Base-by-base conservation (phyloP, 2,797 vertebrate genomes). In the Eurystomus glaucurus region DNA sequence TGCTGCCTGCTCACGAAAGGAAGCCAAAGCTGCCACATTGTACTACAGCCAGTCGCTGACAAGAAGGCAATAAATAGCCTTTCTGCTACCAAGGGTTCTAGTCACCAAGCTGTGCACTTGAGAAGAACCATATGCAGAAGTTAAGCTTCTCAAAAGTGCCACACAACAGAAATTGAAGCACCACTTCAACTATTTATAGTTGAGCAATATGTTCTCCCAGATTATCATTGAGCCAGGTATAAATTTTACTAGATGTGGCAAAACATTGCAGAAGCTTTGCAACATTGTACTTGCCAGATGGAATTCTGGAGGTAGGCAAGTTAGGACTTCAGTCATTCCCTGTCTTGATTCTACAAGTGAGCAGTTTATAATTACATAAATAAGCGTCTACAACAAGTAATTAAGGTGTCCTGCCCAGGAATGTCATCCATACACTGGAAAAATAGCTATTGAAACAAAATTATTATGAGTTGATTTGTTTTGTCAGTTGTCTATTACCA, bases 271-370 rank as follows among this genome's bases (percentile, higher is more conserved):
- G 90, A 68, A 92, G 55, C 70, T 92, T 89, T 92, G 51, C 86
- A 70, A 85, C 69, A 5, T 74, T 87, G 51, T 76, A 85, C 92
- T 94, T 94, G 94, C 94, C 96, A 60, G 65, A 57, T 77, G 50
- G 62, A 52, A 75, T 87, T 92, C 31, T 26, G 58, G 92, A 92
- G 88, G 83, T 83, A 84, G 85, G 95, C 87, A 95, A 95, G 85
- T 79, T 89, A 77, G 88, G 88, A 81, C n/a, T 85, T 84, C 61
- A 72, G 39, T 79, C 66, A 82, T 64, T 35, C 70, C 81, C 74
- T 58, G 33, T 45, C 86, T 79, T 55, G 81, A 93, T 55, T 60
- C 45, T 74, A 77, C 68, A 91, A 93, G 33, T 84, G 54, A 91
- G 84, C 69, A 65, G 35, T 88, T 93, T 35, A 46, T 78, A 80